A percentile compares a stretch with the other conserved stretches of the same genome.
Evolutionary conservation across 2,797 vertebrate species (phyloP).

Genomic region (Muscicapa striata): DNA sequence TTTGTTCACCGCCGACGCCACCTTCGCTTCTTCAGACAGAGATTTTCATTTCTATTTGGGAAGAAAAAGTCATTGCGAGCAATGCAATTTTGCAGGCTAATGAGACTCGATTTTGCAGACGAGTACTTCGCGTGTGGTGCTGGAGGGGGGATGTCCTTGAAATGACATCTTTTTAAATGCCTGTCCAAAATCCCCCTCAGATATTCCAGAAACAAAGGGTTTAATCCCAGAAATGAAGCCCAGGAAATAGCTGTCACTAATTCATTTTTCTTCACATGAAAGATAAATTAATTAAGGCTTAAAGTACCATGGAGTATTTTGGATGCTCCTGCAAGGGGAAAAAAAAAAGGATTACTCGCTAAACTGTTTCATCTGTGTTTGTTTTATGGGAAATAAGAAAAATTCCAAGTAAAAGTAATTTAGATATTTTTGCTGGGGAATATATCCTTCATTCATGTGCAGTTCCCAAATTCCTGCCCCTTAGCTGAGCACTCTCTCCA

Average conservation of each 20-base stretch:
- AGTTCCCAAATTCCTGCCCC: background rate
- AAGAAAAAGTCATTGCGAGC: conserved; percentile 62
- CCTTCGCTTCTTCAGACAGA: background rate
- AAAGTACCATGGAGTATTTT: conserved; percentile 23
- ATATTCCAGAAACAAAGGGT: conserved; percentile 47
- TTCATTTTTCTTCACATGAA: conserved; percentile 61
- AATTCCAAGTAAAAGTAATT: conserved; percentile 8
- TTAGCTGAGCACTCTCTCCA: background rate
- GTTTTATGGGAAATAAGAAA: background rate
- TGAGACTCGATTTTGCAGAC: conserved; percentile 68
- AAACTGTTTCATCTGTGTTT: conserved; percentile 42
- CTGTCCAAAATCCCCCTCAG: conserved; percentile 51
- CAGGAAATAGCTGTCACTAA: conserved; percentile 44
- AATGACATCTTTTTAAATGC: conserved; percentile 69
- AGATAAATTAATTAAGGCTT: conserved; percentile 49
- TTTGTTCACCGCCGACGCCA: background rate
- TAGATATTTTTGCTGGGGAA: background rate
- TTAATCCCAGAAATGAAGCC: conserved; percentile 67
- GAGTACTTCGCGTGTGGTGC: conserved; percentile 52
- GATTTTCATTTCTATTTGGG: conserved; percentile 58
- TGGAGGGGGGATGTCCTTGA: conserved; percentile 64
- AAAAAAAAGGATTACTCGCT: background rate
- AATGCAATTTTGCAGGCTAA: conserved; percentile 67
- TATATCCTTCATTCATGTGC: background rate
- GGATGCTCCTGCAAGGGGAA: background rate